phyloP scores from a whole-genome alignment of 2,888 invertebrate genomes.

The Nowickia ferox region DNA sequence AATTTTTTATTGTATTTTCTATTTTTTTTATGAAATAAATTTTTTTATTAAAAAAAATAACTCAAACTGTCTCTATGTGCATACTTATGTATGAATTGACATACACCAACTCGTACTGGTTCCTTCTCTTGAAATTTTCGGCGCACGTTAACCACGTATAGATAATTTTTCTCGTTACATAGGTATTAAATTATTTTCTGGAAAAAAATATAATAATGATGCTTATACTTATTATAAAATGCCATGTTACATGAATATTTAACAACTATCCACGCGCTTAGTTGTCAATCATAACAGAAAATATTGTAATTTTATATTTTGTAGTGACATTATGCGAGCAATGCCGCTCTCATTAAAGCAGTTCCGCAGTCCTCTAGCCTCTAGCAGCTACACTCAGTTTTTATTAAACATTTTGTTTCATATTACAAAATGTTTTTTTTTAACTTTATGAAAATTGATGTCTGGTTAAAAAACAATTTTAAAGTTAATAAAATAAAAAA shows the following conservation, averaged over 20 bases:
- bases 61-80: neutral
- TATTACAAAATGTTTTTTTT: neutral
- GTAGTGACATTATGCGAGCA: conserved; percentile 56
- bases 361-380: conserved; percentile 44
- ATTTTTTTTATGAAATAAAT: too few relatives aligned
- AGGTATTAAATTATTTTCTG: conserved; percentile 34
- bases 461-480: conserved; percentile 64
- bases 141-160: conserved; percentile 18
- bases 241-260: conserved; percentile 19
- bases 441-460: conserved; percentile 24
- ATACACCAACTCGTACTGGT: neutral
- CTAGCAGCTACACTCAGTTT: conserved; percentile 25
- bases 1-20: too few relatives aligned
- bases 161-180: conserved; percentile 41
- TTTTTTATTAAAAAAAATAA: too few relatives aligned
- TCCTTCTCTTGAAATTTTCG: conserved; percentile 30
- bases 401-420: neutral
- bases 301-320: conserved; percentile 49
- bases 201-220: neutral
- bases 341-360: conserved; percentile 45
- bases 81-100: neutral
- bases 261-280: conserved; percentile 56
- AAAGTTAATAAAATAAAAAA: conserved; percentile 13
- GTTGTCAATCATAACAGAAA: conserved; percentile 65
- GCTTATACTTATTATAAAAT: neutral